Base-by-base conservation (phyloP, 2,797 vertebrate species). In the Sarcoramphus papa region DNA sequence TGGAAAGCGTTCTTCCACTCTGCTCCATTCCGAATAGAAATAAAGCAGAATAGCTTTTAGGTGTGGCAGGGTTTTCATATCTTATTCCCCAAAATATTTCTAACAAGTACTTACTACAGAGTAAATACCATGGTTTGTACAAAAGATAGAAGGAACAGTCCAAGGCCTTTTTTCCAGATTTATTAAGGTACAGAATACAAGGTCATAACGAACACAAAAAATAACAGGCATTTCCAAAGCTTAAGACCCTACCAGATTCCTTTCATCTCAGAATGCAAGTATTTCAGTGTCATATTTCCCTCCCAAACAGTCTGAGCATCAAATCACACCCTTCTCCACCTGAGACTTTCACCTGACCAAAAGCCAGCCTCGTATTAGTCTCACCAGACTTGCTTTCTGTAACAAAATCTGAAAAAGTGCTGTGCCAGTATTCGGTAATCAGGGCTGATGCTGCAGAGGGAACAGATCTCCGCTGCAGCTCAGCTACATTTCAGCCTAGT, bases 191-290 rank as follows among this genome's bases (percentile, higher is more conserved):
- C 14, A 59, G 13, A 68, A 51, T 4, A 31, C 0, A 8, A 37
- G 3, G 31, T 2, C 2, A 9, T 2, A 10, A 80, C 0, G 2
- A 76, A 40, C 6, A 43, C 7, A 40, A 45, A 70, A 48, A 4
- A 10, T 2, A 54, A 40, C 2, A 1, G 2, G 10, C 7, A 3
- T 7, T 50, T 48, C 37, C 33, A 28, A 30, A 51, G 23, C 43
- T 57, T 20, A 45, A 20, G 5, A 22, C 8, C 31, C 14, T 11
- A n/a, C 3, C 2, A 47, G 51, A 47, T 35, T 41, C 11, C 54
- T 90, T 62, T 28, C 4, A 37, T 7, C 35, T 37, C 1, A 0
- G 15, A 53, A 35, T 6, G 21, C 2, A 1, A 56, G 6, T 16
- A 85, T 56, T 78, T 35, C 47, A 13, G 79, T 22, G 27, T 23